These are phyloP conservation scores for Neogale vison DNA, from an alignment of 2,113 vertebrate genomes.

Conservation along the genomic window DNA sequence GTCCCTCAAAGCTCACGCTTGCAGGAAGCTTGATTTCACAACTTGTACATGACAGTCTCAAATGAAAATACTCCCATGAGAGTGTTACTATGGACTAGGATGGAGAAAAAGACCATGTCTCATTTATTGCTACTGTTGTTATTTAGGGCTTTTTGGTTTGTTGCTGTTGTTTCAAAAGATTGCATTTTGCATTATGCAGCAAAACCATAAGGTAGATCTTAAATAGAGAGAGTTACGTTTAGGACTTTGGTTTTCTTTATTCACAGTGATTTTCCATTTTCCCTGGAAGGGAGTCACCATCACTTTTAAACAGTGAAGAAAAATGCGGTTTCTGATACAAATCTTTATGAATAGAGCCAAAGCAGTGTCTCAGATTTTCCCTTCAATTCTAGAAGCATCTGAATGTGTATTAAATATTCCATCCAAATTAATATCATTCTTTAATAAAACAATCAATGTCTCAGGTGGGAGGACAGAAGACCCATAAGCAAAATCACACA, in stretches of 20 bases:
- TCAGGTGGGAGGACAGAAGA: not conserved
- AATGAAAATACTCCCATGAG: not conserved
- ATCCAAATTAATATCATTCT: not conserved
- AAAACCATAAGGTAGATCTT: slow-evolving; percentile 19
- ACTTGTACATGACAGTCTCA: not conserved
- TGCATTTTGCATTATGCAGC: slow-evolving; percentile 17
- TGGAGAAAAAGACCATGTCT: not conserved
- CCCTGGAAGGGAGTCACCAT: not conserved
- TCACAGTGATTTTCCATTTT: slow-evolving; percentile 25
- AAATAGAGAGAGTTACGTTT: not conserved
- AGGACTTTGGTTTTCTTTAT: not conserved
- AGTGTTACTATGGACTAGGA: slow-evolving; percentile 47
- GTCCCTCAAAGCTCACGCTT: slow-evolving; percentile 60
- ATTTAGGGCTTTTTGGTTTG: not conserved
- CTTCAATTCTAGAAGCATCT: not conserved
- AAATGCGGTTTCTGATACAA: not conserved
- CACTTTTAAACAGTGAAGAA: slow-evolving; percentile 11
- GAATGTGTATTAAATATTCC: slow-evolving; percentile 2
- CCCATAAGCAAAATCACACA: not conserved
- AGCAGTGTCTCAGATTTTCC: not conserved
- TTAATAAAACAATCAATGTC: not conserved
- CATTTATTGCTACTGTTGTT: not conserved
- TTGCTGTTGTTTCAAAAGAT: slow-evolving; percentile 39
- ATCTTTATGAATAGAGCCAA: not conserved
- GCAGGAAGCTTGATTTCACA: slow-evolving; percentile 49